These are phyloP conservation scores for Chloroceryle amazona DNA, from an alignment of 2,797 vertebrate genomes.

Conservation along the genomic window DNA sequence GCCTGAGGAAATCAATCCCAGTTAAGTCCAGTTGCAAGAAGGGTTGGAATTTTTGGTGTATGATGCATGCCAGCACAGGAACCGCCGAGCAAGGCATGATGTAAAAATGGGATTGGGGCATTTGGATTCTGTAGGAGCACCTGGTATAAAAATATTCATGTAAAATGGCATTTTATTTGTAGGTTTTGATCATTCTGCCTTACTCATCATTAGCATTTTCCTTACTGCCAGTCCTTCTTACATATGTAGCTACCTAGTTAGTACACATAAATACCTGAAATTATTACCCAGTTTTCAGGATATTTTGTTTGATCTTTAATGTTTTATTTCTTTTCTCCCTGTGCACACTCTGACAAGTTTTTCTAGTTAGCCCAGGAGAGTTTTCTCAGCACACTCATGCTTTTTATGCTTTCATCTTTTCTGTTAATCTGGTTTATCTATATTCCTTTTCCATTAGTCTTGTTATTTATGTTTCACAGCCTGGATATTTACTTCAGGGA, in stretches of 20 bases:
- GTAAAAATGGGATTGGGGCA: too few species aligned
- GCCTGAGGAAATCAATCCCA: not conserved
- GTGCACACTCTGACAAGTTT: not conserved
- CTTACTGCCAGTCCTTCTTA: not conserved
- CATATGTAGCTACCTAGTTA: not conserved
- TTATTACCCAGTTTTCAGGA: not conserved
- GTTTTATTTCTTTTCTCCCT: constrained; percentile 20
- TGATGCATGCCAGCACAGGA: too few species aligned
- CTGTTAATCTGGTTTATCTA: constrained; percentile 58
- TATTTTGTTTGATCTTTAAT: constrained; percentile 24
- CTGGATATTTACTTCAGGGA: constrained; percentile 15
- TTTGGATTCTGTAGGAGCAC: not conserved
- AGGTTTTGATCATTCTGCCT: not conserved
- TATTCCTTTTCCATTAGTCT: constrained; percentile 53
- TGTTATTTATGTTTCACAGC: constrained; percentile 48
- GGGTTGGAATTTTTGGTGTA: too few species aligned
- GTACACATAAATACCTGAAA: not conserved
- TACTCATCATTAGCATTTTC: not conserved
- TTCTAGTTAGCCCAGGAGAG: constrained; percentile 20
- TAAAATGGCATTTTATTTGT: not conserved
- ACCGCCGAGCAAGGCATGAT: too few species aligned
- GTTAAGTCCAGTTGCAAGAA: too few species aligned
- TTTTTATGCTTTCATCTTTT: constrained; percentile 36
- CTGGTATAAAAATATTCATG: not conserved
- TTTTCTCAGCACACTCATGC: not conserved